phyloP scores from a whole-genome alignment of 2,797 vertebrate species.

The Cuculus canorus region DNA sequence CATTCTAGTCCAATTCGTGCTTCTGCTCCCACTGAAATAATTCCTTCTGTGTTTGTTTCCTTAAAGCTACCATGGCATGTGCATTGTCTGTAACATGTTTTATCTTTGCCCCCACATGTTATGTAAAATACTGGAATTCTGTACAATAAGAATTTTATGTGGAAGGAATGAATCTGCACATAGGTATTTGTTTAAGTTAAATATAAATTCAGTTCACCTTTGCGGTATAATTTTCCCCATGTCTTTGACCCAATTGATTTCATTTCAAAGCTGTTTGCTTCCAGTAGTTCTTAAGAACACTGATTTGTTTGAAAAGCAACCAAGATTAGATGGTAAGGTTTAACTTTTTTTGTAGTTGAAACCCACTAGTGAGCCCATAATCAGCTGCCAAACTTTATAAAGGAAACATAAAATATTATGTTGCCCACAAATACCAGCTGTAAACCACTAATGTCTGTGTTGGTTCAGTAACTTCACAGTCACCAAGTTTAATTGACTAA shows the following conservation, averaged over 20 bases:
- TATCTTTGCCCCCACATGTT: not conserved
- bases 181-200: not conserved
- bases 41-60: slow-evolving; percentile 39
- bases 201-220: not conserved
- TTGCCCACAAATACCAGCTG: slow-evolving; percentile 56
- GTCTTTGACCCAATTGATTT: not conserved
- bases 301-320: slow-evolving; percentile 28
- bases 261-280: not conserved
- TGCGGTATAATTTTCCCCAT: not conserved
- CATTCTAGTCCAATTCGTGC: slow-evolving; percentile 10
- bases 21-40: slow-evolving; percentile 59
- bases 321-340: slow-evolving; percentile 27
- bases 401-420: slow-evolving; percentile 61
- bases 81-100: not conserved
- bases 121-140: not conserved
- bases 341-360: slow-evolving; percentile 44
- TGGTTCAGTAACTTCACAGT: slow-evolving; percentile 39
- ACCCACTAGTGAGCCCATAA: slow-evolving; percentile 27
- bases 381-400: slow-evolving; percentile 54
- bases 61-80: not conserved
- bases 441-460: slow-evolving; percentile 56
- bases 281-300: not conserved
- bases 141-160: not conserved
- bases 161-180: not conserved
- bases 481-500: slow-evolving; percentile 22